Percentiles rank a stretch among this genome's conserved stretches.
phyloP scores from a whole-genome alignment of 2,113 vertebrate genomes.

The Dasypus novemcinctus region DNA sequence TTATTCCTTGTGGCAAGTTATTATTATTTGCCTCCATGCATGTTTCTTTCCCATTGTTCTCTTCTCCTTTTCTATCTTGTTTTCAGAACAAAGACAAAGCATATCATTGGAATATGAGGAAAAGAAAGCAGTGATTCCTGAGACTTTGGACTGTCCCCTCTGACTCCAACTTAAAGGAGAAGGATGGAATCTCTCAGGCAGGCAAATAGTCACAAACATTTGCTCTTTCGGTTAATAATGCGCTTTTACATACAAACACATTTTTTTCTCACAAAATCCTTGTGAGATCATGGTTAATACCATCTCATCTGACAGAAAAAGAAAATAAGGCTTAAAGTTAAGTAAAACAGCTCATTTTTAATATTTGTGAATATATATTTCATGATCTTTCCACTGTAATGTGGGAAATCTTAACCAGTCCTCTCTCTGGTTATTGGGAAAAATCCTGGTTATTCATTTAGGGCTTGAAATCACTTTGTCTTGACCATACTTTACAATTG shows the following conservation, averaged over 20 bases:
- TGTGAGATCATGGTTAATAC: background rate
- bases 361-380: background rate
- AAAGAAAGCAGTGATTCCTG: background rate
- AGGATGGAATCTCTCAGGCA: background rate
- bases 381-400: background rate
- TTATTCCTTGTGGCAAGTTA: background rate
- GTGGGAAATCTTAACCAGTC: background rate
- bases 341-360: background rate
- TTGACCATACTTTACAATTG: background rate
- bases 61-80: background rate
- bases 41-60: background rate
- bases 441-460: background rate
- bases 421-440: background rate
- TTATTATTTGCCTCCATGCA: background rate
- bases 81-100: background rate
- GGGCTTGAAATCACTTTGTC: background rate
- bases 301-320: background rate
- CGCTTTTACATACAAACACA: background rate
- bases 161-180: background rate
- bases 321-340: background rate
- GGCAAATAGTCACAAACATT: background rate
- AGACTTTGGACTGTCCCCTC: background rate
- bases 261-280: background rate
- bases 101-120: conserved; percentile 1
- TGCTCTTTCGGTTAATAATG: background rate